Percentiles rank a stretch among this genome's conserved stretches.
phyloP scores from a whole-genome alignment of 2,797 vertebrate genomes.

The Acanthurus leucopareius region DNA sequence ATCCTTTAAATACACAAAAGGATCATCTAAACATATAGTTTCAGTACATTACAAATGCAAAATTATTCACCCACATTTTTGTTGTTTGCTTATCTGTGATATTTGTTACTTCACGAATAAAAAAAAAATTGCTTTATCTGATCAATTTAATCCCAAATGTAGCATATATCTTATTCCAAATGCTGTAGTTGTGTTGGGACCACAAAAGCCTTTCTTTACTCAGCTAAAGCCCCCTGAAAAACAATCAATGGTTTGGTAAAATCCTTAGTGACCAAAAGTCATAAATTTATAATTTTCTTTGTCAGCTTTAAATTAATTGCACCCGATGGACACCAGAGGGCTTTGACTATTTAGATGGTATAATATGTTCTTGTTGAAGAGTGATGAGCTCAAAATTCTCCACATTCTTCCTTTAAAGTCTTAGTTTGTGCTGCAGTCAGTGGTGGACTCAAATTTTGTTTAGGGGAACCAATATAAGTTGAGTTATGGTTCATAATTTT shows the following conservation, averaged over 20 bases:
- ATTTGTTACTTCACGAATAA: neutral
- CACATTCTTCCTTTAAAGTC: neutral
- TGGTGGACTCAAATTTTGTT: neutral
- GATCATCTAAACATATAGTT: conserved; percentile 27
- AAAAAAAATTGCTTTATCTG: neutral
- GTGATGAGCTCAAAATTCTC: conserved; percentile 22
- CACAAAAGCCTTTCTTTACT: conserved; percentile 10
- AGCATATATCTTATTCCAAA: neutral
- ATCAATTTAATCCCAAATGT: neutral
- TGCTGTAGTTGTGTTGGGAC: too few relatives aligned
- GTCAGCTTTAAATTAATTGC: conserved; percentile 43
- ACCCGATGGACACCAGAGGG: conserved; percentile 49
- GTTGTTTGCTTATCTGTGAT: neutral
- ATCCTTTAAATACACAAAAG: conserved; percentile 44
- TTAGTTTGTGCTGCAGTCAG: neutral
- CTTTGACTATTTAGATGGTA: conserved; percentile 4
- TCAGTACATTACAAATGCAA: conserved; percentile 10
- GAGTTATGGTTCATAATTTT: neutral
- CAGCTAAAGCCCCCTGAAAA: conserved; percentile 21
- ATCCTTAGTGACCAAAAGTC: conserved; percentile 16
- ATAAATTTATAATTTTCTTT: conserved; percentile 41
- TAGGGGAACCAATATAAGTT: neutral
- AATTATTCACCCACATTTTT: neutral
- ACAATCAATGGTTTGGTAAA: conserved; percentile 13
- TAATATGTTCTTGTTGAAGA: conserved; percentile 31